Evolutionary conservation across 2,113 vertebrate genomes (phyloP).

Genomic region (Paedocypris sp.): DNA sequence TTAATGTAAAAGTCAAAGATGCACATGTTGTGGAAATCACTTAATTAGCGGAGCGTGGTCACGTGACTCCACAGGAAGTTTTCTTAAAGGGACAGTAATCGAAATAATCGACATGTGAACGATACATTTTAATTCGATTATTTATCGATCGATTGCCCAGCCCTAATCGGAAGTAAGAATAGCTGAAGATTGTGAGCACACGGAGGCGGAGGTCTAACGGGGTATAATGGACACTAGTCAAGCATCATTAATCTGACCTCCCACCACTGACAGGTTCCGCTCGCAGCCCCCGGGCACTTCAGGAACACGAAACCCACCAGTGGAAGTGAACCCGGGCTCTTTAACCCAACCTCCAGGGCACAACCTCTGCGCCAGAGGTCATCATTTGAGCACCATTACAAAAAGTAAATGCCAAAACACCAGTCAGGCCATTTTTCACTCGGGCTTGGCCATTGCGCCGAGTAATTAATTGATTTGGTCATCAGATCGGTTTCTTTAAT

Average conservation of each 20-base stretch:
- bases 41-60: no score
- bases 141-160: no score
- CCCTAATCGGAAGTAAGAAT: no score
- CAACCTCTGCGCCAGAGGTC: neutral
- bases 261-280: conserved; percentile 38
- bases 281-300: conserved; percentile 36
- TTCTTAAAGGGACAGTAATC: no score
- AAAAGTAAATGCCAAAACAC: neutral
- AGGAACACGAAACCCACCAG: conserved; percentile 22
- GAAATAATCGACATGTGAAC: no score
- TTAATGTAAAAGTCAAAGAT: no score
- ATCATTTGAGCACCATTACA: neutral
- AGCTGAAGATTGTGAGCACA: no score
- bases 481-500: conserved; percentile 5
- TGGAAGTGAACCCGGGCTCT: conserved; percentile 44
- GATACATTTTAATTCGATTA: no score
- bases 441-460: neutral
- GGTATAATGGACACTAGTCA: conserved; percentile 46
- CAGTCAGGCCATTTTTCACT: neutral
- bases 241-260: conserved; percentile 44
- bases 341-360: conserved; percentile 16
- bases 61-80: no score
- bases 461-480: neutral
- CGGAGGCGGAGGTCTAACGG: no score
- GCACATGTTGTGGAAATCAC: no score